Evolutionary conservation across 30 jellyfish, hydroid and myxozoan species (phyloP).

Genomic region (Catostylus mosaicus): DNA sequence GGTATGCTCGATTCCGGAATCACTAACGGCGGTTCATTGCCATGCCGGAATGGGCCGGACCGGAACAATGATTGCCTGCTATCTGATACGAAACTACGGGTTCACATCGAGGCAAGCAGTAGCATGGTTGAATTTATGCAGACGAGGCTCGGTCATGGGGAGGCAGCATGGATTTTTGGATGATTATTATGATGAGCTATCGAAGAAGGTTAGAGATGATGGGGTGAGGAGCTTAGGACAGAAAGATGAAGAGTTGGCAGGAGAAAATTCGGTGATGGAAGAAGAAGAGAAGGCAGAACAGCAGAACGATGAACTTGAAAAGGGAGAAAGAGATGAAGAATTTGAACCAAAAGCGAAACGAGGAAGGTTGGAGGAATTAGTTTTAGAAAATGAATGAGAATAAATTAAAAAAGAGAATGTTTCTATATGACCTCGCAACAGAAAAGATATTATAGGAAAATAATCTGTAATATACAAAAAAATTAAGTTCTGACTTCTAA

Average conservation of each 20-base stretch:
- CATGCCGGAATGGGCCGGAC: constrained; percentile 98
- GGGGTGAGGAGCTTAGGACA: neutral
- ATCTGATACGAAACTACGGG: constrained; percentile 59
- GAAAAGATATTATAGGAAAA: no score
- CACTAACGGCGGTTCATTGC: constrained; percentile 85
- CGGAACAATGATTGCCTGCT: constrained; percentile 90
- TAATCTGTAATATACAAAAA: no score
- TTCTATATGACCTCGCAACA: no score
- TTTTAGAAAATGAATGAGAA: neutral
- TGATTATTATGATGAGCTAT: constrained; percentile 24
- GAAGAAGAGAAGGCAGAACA: neutral
- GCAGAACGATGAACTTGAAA: neutral
- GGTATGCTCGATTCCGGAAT: constrained; percentile 59
- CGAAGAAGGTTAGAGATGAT: neutral
- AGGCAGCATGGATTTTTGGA: constrained; percentile 87
- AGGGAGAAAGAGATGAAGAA: neutral
- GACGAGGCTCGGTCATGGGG: constrained; percentile 96
- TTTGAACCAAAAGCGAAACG: neutral
- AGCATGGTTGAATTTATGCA: constrained; percentile 90
- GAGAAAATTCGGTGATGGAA: neutral
- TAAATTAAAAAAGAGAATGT: no score
- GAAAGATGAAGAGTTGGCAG: neutral
- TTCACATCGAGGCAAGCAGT: constrained; percentile 89
- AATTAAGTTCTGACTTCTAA: no score
- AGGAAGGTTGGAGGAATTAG: neutral